Evolutionary conservation across 2,888 invertebrate genomes (phyloP).

Genomic region (Dione vanillae): DNA sequence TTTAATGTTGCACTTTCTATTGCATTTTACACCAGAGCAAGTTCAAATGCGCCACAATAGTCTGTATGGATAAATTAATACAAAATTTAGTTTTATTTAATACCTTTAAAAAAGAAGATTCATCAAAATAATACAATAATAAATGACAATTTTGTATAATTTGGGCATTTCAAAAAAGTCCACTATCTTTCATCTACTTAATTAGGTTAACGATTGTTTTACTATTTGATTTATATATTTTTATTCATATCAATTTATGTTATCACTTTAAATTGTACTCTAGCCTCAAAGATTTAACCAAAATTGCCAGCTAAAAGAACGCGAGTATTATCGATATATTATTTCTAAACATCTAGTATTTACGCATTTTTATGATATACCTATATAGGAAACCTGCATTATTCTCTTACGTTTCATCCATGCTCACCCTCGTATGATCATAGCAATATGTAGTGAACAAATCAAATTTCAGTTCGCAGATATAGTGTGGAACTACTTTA

Average conservation of each 20-base stretch:
- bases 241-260: background rate
- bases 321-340: background rate
- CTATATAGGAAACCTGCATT: background rate
- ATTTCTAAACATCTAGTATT: background rate
- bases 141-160: too few species aligned
- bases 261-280: background rate
- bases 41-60: too few species aligned
- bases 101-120: too few species aligned
- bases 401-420: background rate
- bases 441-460: constrained; percentile 58
- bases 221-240: background rate
- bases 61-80: too few species aligned
- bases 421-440: constrained; percentile 50
- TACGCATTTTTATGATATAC: too few species aligned
- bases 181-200: too few species aligned
- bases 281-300: background rate
- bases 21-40: too few species aligned
- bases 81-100: too few species aligned
- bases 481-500: constrained; percentile 60
- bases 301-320: background rate
- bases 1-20: too few species aligned
- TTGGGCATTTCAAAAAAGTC: too few species aligned
- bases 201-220: too few species aligned
- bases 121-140: too few species aligned
- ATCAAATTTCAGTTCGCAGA: constrained; percentile 64